These are phyloP conservation scores for Anarsia innoxiella DNA, from an alignment of 2,888 invertebrate genomes.

Conservation along the genomic window DNA sequence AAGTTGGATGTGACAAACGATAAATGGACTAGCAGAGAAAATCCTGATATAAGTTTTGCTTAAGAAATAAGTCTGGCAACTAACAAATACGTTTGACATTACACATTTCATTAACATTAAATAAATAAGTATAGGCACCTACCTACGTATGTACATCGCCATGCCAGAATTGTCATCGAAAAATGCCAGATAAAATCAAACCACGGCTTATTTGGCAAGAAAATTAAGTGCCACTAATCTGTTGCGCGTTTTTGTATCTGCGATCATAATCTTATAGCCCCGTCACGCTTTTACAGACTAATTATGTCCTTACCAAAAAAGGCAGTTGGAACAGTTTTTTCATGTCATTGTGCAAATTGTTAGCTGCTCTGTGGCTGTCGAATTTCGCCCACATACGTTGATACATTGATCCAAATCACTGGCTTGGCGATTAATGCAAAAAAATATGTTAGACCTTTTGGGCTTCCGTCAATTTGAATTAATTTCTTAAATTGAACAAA, in stretches of 20 bases:
- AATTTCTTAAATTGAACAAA: too few relatives aligned
- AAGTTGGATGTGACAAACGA: too few relatives aligned
- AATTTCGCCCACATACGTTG: slow-evolving; percentile 5
- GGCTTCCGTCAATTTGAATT: background rate
- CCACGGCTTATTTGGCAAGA: background rate
- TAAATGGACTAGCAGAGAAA: too few relatives aligned
- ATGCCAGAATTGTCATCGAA: too few relatives aligned
- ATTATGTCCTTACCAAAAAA: slow-evolving; percentile 12
- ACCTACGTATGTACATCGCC: too few relatives aligned
- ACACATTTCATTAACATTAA: too few relatives aligned
- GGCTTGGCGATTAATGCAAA: background rate
- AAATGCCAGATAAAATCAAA: too few relatives aligned
- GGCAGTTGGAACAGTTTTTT: slow-evolving; percentile 13
- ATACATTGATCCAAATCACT: slow-evolving; percentile 2
- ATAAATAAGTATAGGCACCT: too few relatives aligned
- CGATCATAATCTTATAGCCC: too few relatives aligned
- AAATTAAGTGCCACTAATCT: background rate
- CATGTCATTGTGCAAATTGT: slow-evolving; percentile 12
- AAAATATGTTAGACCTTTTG: slow-evolving; percentile 4
- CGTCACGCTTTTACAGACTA: slow-evolving; percentile 3
- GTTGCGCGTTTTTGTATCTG: background rate
- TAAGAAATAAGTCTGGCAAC: too few relatives aligned
- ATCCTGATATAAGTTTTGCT: too few relatives aligned
- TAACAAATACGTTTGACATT: too few relatives aligned
- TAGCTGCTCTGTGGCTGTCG: slow-evolving; percentile 8